Conservation (phyloP, 2,888 invertebrate species). For the Linhomoeus sp. region DNA sequence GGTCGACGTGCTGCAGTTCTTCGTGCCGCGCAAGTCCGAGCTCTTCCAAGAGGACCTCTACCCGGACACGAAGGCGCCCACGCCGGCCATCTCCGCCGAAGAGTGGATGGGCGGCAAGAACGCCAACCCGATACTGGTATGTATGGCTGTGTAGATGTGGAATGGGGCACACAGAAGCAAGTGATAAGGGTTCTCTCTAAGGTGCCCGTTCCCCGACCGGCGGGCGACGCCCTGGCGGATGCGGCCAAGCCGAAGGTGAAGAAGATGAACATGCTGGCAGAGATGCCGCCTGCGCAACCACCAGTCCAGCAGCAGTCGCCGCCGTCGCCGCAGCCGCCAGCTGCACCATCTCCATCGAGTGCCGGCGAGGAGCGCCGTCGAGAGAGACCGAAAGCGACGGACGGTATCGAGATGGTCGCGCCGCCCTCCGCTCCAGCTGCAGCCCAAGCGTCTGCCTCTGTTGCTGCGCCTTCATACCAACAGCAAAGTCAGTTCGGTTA, state of each 20-base stretch:
- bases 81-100: constrained; percentile 58
- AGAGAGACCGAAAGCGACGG: too few relatives aligned
- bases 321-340: not conserved
- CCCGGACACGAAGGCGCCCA: constrained; percentile 67
- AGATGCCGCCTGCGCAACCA: constrained; percentile 10
- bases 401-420: not conserved
- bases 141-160: constrained; percentile 28
- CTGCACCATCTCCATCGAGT: not conserved
- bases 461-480: too few relatives aligned
- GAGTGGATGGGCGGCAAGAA: constrained; percentile 68
- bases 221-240: constrained; percentile 18
- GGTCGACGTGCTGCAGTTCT: constrained; percentile 83
- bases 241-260: constrained; percentile 21
- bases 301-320: not conserved
- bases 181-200: too few relatives aligned
- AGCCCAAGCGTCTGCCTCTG: too few relatives aligned
- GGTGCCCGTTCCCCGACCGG: constrained; percentile 47
- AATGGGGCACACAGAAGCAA: too few relatives aligned
- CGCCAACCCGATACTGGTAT: constrained; percentile 44
- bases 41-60: constrained; percentile 65
- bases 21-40: constrained; percentile 60
- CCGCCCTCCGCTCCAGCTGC: not conserved
- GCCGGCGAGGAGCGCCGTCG: too few relatives aligned
- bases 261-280: constrained; percentile 30
- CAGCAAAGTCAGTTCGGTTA: too few relatives aligned